A percentile compares a stretch with the other conserved stretches of the same genome.
phyloP scores from a whole-genome alignment of 1,140 invertebrate species.

The Ephestia elutella region DNA sequence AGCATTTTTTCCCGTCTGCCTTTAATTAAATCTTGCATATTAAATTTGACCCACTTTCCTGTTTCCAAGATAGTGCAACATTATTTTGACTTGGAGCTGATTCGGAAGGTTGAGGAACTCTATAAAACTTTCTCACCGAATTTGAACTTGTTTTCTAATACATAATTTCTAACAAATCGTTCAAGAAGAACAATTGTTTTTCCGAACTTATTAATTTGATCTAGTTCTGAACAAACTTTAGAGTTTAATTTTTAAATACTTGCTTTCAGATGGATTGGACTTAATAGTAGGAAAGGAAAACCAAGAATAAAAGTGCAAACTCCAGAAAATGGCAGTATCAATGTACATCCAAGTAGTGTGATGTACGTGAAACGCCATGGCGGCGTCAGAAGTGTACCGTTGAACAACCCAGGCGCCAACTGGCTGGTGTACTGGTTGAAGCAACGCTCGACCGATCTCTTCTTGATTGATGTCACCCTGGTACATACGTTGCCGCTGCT shows the following conservation, averaged over 20 bases:
- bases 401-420: conserved; percentile 43
- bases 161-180: neutral
- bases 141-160: too few relatives aligned
- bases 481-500: conserved; percentile 64
- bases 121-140: too few relatives aligned
- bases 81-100: too few relatives aligned
- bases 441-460: conserved; percentile 50
- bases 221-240: neutral
- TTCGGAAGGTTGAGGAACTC: too few relatives aligned
- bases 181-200: too few relatives aligned
- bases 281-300: conserved; percentile 18
- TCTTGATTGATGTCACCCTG: conserved; percentile 57
- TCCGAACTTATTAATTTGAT: too few relatives aligned
- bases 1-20: too few relatives aligned
- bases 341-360: conserved; percentile 61
- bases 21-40: too few relatives aligned
- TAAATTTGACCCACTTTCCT: too few relatives aligned
- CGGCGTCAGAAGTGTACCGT: conserved; percentile 4
- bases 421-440: conserved; percentile 70
- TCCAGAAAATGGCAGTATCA: conserved; percentile 49
- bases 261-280: conserved; percentile 40
- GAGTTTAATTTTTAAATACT: neutral
- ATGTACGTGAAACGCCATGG: conserved; percentile 24
- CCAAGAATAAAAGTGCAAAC: conserved; percentile 27
- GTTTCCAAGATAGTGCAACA: too few relatives aligned